A percentile compares a stretch with the other conserved stretches of the same genome.
These are phyloP conservation scores for Odobenus rosmarus DNA, from an alignment of 2,113 vertebrate genomes.

Conservation along the genomic window DNA sequence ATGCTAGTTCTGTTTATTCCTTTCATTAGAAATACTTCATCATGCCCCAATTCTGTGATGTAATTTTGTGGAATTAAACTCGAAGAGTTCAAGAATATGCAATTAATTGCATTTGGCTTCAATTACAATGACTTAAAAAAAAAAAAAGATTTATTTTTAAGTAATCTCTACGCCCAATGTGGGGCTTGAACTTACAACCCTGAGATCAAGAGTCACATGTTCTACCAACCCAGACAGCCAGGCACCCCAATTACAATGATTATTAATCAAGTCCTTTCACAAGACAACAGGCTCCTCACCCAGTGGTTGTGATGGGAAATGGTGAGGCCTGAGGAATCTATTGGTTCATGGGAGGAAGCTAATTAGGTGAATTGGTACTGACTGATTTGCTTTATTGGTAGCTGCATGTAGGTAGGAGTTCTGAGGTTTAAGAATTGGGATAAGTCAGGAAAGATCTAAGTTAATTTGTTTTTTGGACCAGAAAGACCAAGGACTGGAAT, in stretches of 20 bases:
- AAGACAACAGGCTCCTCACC: constrained; percentile 25
- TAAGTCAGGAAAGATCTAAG: constrained; percentile 10
- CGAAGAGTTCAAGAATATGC: constrained; percentile 65
- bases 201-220: not conserved
- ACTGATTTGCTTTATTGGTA: constrained; percentile 30
- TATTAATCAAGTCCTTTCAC: constrained; percentile 67
- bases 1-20: not conserved
- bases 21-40: constrained; percentile 15
- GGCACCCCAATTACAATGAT: not conserved
- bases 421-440: not conserved
- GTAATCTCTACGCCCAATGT: not conserved
- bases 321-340: not conserved
- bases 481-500: constrained; percentile 24
- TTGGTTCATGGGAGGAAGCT: not conserved
- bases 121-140: not conserved
- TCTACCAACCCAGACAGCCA: not conserved
- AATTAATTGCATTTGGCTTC: constrained; percentile 67
- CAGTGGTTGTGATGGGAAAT: not conserved
- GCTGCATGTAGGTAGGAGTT: not conserved
- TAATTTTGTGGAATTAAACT: constrained; percentile 70
- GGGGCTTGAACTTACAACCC: not conserved
- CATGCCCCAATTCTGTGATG: constrained; percentile 45
- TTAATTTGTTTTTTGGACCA: not conserved
- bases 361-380: constrained; percentile 52
- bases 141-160: not conserved